Percentiles rank a stretch among this genome's conserved stretches.
Evolutionary conservation across 2,888 invertebrate genomes (phyloP).

Genomic region (Prenolepis imparis): DNA sequence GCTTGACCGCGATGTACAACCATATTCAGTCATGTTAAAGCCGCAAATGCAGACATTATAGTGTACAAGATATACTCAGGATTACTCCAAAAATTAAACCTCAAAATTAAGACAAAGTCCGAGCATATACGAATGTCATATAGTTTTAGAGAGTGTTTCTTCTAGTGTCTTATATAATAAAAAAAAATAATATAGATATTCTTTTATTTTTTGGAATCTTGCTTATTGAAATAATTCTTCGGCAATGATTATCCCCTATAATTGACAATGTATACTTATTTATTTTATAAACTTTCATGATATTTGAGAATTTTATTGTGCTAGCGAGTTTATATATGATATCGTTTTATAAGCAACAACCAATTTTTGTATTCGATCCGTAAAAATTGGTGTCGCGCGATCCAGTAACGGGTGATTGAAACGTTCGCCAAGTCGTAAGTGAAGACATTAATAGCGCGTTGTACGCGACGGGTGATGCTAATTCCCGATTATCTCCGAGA

Average conservation of each 20-base stretch:
- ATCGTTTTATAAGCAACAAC: not conserved
- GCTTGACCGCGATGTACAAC: constrained; percentile 32
- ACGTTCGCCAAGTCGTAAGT: constrained; percentile 18
- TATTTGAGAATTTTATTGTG: not conserved
- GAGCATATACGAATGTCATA: not conserved
- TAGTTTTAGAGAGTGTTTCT: not conserved
- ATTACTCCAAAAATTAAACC: not conserved
- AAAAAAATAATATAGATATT: not conserved
- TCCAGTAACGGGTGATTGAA: constrained; percentile 8
- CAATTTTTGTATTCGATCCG: not conserved
- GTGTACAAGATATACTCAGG: not conserved
- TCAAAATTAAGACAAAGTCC: not conserved
- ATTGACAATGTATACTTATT: not conserved
- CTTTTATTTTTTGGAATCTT: not conserved
- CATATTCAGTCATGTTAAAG: constrained; percentile 25
- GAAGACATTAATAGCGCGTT: constrained; percentile 27
- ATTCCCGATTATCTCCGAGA: constrained; percentile 72
- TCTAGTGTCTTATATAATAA: not conserved
- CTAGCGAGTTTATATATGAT: constrained; percentile 2
- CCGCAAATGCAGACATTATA: constrained; percentile 12
- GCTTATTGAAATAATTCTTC: not conserved
- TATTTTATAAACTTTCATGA: not conserved
- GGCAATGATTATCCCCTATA: not conserved
- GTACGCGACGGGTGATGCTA: constrained; percentile 43
- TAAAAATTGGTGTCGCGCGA: constrained; percentile 11